Evolutionary conservation across 2,888 invertebrate species (phyloP), one percentile per base, ranked within the genome.

Genomic region (Drosophila kanekoi): DNA sequence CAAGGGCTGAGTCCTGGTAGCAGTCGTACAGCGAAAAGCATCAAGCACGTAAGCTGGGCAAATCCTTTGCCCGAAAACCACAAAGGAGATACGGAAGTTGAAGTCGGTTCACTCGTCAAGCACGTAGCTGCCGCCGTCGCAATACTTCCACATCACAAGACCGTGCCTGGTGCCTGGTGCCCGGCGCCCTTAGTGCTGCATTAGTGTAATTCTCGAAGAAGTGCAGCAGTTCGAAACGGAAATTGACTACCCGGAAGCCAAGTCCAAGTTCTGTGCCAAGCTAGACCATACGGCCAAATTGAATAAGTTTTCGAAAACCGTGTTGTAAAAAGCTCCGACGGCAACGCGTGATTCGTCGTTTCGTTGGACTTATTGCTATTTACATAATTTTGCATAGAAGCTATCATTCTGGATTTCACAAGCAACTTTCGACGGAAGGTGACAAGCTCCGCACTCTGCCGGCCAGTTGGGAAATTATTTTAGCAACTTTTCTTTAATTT

Each of bases 1-100:
- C 92, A 90, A 92, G 87, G 93, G 92, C 92, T 92, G 91, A 91
- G 91, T 89, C 90, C 91, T 91, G 89, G 89, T 89, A 91, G 91
- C 91, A 91, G 90, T 92, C 90, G 92, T 86, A 90, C 87, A 63
- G 72, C 71, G 72, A 89, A 86, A 89, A 91, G 90, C 91, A 85
- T 90, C 91, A 90, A 86, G 88, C 89, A 90, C 86, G 91, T 90
- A 91, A 91, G 92, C 91, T 92, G 91, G 89, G 71, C 82, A 88
- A 90, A 90, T 88, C 91, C 90, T 89, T 89, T 90, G 79, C 77
- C 81, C 79, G 77, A 82, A 81, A 90, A 82, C 90, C 90, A 87
- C 90, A 90, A 89, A 86, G 81, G 87, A 89, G 81, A 90, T 89
- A 89, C 91, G 90, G 90, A 89, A 90, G 89, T 90, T 89, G 89